Conservation (phyloP, 1,140 invertebrate genomes). For the Drosophila murphyi region DNA sequence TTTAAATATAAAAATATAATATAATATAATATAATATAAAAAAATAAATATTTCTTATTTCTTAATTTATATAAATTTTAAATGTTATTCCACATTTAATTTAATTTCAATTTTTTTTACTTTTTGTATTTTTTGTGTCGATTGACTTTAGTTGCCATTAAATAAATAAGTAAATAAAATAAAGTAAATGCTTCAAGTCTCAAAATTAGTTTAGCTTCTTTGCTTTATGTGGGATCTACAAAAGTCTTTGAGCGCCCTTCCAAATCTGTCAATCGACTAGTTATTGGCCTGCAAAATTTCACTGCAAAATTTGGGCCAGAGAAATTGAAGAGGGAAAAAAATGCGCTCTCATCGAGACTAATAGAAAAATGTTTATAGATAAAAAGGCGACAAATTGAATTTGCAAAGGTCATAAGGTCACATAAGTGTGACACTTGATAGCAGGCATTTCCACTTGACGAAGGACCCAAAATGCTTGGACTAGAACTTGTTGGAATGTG, state of each 20-base stretch:
- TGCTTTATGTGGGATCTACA: not conserved
- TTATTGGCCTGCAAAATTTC: slow-evolving; percentile 5
- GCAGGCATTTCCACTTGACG: slow-evolving; percentile 73
- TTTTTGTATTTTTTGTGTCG: no score
- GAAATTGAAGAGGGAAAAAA: slow-evolving; percentile 26
- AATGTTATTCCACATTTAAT: no score
- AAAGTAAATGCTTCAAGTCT: no score
- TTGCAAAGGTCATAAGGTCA: slow-evolving; percentile 74
- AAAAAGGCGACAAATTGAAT: slow-evolving; percentile 83
- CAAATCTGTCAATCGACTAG: not conserved
- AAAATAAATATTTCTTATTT: no score
- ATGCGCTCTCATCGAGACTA: slow-evolving; percentile 32
- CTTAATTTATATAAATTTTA: no score
- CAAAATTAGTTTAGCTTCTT: no score
- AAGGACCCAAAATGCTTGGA: slow-evolving; percentile 4
- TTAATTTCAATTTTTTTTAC: no score
- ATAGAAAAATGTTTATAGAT: slow-evolving; percentile 79
- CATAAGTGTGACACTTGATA: slow-evolving; percentile 75
- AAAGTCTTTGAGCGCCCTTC: slow-evolving; percentile 28
- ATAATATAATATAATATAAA: no score
- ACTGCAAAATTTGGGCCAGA: slow-evolving; percentile 16
- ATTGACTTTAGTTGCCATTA: no score
- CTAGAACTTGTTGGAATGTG: slow-evolving; percentile 58
- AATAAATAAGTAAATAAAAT: not conserved
- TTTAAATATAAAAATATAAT: no score